phyloP scores from a whole-genome alignment of 1,140 invertebrate species.

The Formica selysi region DNA sequence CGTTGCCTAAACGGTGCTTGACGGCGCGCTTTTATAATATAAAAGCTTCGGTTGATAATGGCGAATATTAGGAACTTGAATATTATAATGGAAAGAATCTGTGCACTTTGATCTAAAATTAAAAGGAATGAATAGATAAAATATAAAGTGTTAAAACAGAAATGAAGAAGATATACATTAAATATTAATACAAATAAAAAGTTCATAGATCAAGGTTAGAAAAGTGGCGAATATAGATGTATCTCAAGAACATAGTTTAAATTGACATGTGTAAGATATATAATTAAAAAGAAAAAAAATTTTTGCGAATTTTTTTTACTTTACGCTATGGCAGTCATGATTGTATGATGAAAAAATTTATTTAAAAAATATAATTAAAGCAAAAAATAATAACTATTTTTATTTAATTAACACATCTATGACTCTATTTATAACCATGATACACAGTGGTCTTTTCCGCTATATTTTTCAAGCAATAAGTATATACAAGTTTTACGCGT shows the following conservation, averaged over 20 bases:
- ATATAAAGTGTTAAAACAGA: not conserved
- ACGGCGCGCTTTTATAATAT: conserved; percentile 68
- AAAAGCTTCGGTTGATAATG: conserved; percentile 53
- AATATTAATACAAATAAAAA: not conserved
- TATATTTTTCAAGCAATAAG: conserved; percentile 2
- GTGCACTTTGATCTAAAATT: conserved; percentile 18
- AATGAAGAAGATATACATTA: not conserved
- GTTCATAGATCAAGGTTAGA: not conserved
- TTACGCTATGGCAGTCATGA: not conserved
- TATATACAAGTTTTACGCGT: not conserved
- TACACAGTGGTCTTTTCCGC: not conserved
- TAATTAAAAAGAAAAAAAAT: conserved; percentile 3
- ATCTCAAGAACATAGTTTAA: not conserved
- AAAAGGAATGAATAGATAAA: not conserved
- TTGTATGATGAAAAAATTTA: not conserved
- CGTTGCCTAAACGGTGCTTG: conserved; percentile 69
- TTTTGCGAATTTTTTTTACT: not conserved
- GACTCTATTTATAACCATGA: not conserved
- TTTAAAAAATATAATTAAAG: not conserved
- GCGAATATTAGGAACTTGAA: conserved; percentile 48
- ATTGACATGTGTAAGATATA: not conserved
- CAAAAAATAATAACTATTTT: not conserved
- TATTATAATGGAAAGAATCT: conserved; percentile 6
- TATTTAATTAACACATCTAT: not conserved
- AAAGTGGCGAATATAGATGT: not conserved